These are phyloP conservation scores for Polyommatus icarus DNA, from an alignment of 2,888 invertebrate genomes.

Conservation along the genomic window DNA sequence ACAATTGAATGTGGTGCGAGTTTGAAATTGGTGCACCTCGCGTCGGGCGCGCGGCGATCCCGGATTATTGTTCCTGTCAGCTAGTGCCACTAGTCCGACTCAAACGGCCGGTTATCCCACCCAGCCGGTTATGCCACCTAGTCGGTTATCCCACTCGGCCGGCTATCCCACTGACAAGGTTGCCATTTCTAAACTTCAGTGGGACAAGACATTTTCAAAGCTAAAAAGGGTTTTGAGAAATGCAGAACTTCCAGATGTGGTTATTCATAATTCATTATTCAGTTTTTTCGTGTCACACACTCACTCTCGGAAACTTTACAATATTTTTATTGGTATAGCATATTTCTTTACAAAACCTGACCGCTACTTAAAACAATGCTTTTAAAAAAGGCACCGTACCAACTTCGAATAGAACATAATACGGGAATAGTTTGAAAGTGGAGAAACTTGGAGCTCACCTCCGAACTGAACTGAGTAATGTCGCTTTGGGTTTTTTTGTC, in stretches of 20 bases:
- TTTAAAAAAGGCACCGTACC: background rate
- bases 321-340: too few relatives aligned
- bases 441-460: constrained; percentile 22
- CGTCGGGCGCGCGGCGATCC: constrained; percentile 29
- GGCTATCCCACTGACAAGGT: background rate
- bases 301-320: too few relatives aligned
- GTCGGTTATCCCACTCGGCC: background rate
- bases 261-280: too few relatives aligned
- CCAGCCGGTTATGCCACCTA: background rate
- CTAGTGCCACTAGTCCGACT: background rate
- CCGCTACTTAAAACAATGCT: background rate
- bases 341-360: background rate
- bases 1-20: constrained; percentile 13
- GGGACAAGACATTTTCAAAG: too few relatives aligned
- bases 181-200: background rate
- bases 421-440: constrained; percentile 22
- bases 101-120: background rate
- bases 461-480: constrained; percentile 28
- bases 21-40: background rate
- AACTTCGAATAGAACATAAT: constrained; percentile 18
- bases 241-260: too few relatives aligned
- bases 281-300: too few relatives aligned
- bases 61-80: constrained; percentile 33
- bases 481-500: constrained; percentile 37
- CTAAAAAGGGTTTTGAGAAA: too few relatives aligned